Percentiles rank a stretch among this genome's conserved stretches.
These are phyloP conservation scores for Hermaeophaga mercurialis DNA, from an alignment of 2,888 invertebrate species.

Conservation along the genomic window DNA sequence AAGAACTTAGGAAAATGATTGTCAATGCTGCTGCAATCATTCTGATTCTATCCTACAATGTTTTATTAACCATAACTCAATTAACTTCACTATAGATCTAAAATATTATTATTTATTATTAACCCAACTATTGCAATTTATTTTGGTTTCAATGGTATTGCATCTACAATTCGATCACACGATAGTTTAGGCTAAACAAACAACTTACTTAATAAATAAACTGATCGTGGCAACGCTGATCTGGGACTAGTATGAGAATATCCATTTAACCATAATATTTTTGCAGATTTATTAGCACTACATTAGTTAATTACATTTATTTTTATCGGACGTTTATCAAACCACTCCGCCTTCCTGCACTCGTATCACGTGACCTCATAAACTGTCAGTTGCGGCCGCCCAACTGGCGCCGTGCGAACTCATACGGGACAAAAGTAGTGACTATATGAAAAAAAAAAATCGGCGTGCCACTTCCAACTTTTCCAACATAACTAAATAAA, in stretches of 20 bases:
- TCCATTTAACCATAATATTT: too few species aligned
- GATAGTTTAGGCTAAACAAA: constrained; percentile 11
- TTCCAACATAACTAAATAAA: too few species aligned
- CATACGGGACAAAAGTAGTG: not conserved
- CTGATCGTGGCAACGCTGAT: too few species aligned
- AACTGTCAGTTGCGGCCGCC: constrained; percentile 30
- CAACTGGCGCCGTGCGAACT: constrained; percentile 22
- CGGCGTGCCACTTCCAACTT: too few species aligned
- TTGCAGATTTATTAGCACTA: constrained; percentile 30
- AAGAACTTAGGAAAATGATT: not conserved
- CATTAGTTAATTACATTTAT: constrained; percentile 25
- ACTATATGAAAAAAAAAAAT: too few species aligned
- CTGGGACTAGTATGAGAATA: too few species aligned
- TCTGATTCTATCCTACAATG: not conserved
- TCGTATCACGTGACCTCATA: constrained; percentile 39
- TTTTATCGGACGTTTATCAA: constrained; percentile 39
- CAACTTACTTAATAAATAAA: constrained; percentile 6
- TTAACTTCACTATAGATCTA: not conserved
- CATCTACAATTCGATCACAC: constrained; percentile 19
- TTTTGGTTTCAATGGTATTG: constrained; percentile 17
- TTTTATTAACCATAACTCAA: not conserved
- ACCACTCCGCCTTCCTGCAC: constrained; percentile 33
- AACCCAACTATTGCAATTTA: not conserved
- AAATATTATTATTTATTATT: not conserved
- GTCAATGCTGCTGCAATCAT: not conserved